Conservation (phyloP, 2,113 vertebrate genomes). For the Hemibates koningsi region DNA sequence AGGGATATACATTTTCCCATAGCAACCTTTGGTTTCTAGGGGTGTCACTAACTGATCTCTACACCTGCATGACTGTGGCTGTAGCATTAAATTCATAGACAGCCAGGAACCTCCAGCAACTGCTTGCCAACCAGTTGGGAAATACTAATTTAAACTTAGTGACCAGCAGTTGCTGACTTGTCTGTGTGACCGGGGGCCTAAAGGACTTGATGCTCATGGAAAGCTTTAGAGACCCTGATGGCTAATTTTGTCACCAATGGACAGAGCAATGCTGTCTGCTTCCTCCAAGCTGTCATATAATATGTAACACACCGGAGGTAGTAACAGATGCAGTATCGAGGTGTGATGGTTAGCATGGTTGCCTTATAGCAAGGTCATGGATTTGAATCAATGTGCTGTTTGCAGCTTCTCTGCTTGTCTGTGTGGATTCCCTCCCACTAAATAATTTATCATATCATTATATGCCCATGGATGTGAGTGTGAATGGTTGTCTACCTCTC, state of each 20-base stretch:
- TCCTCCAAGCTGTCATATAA: not conserved
- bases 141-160: not conserved
- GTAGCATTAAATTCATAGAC: not conserved
- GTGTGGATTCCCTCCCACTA: not conserved
- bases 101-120: not conserved
- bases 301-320: not conserved
- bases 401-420: not conserved
- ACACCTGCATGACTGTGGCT: not conserved
- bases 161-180: not conserved
- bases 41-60: not conserved
- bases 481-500: not conserved
- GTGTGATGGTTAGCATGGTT: not conserved
- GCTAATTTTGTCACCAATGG: not conserved
- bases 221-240: not conserved
- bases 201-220: not conserved
- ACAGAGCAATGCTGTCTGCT: not conserved
- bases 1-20: not conserved
- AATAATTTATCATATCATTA: too few relatives aligned
- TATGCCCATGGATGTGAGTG: not conserved
- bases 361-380: not conserved
- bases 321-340: not conserved
- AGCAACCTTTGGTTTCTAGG: not conserved
- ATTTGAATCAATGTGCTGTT: not conserved
- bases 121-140: not conserved
- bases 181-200: not conserved